A percentile compares a stretch with the other conserved stretches of the same genome.
Evolutionary conservation across 1,140 invertebrate genomes (phyloP).

Genomic region (Cydia splendana): DNA sequence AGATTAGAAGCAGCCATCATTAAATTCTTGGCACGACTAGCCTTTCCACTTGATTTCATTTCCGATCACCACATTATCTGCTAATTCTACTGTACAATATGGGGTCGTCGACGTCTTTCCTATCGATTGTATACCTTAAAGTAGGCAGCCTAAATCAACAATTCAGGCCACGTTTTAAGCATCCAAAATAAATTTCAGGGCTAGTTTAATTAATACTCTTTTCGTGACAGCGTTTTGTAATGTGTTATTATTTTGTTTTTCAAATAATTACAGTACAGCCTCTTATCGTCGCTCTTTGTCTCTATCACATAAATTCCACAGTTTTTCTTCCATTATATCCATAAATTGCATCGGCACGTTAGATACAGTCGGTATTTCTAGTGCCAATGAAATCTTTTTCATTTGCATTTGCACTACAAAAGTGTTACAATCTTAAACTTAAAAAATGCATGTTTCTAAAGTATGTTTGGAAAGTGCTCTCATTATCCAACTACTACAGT

Average conservation of each 20-base stretch:
- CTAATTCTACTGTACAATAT: background rate
- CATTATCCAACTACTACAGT: background rate
- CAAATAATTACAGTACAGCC: background rate
- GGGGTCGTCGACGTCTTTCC: slow-evolving; percentile 4
- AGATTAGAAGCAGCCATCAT: background rate
- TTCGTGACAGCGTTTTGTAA: slow-evolving; percentile 15
- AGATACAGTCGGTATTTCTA: too few species aligned
- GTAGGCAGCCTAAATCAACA: slow-evolving; percentile 9
- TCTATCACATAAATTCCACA: too few species aligned
- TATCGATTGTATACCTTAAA: slow-evolving; percentile 1
- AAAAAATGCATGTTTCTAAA: background rate
- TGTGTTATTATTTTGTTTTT: background rate
- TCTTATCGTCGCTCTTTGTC: background rate
- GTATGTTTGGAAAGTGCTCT: slow-evolving; percentile 28
- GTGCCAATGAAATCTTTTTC: too few species aligned
- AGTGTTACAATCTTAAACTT: too few species aligned
- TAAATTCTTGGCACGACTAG: slow-evolving; percentile 19
- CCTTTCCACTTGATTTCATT: slow-evolving; percentile 14
- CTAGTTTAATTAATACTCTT: background rate
- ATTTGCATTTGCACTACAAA: too few species aligned
- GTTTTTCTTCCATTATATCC: too few species aligned
- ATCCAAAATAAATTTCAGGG: background rate
- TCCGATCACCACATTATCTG: slow-evolving; percentile 26
- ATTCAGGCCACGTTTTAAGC: slow-evolving; percentile 21
- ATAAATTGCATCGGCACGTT: too few species aligned